phyloP scores from a whole-genome alignment of 2,888 invertebrate genomes.

The Caenorhabditis afra region DNA sequence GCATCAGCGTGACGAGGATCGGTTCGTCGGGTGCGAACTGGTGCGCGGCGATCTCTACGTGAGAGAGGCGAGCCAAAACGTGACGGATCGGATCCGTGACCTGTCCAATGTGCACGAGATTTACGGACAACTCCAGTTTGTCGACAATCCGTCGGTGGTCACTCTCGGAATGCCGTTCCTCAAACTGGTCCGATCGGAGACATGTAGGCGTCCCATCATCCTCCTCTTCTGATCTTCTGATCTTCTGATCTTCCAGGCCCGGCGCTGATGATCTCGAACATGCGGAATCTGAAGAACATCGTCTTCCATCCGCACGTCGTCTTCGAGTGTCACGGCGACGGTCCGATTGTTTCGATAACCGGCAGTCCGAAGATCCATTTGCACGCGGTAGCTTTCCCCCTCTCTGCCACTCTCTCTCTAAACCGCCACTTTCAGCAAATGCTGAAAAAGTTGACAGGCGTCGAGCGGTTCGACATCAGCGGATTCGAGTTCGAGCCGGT shows the following conservation, averaged over 20 bases:
- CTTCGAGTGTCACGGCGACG: slow-evolving; percentile 11
- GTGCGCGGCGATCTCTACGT: slow-evolving; percentile 24
- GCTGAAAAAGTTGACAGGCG: slow-evolving; percentile 21
- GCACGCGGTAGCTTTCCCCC: too few relatives aligned
- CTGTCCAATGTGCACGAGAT: slow-evolving; percentile 26
- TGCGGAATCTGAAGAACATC: slow-evolving; percentile 15
- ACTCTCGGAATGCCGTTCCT: slow-evolving; percentile 34
- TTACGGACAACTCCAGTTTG: slow-evolving; percentile 13
- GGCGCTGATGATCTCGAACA: slow-evolving; percentile 23
- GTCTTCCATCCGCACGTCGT: slow-evolving; percentile 26
- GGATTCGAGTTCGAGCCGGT: slow-evolving; percentile 16
- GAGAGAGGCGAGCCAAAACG: slow-evolving; percentile 11
- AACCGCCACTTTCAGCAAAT: slow-evolving; percentile 33
- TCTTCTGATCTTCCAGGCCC: slow-evolving; percentile 23
- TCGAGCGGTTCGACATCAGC: neutral
- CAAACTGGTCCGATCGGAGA: slow-evolving; percentile 11
- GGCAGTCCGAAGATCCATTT: slow-evolving; percentile 19
- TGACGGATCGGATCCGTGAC: slow-evolving; percentile 21
- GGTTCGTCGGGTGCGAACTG: slow-evolving; percentile 26
- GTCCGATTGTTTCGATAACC: slow-evolving; percentile 18
- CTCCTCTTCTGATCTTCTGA: neutral
- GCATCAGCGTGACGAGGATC: neutral
- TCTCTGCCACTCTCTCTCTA: too few relatives aligned
- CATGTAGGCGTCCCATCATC: slow-evolving; percentile 22
- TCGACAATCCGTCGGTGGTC: slow-evolving; percentile 23